Evolutionary conservation across 2,888 invertebrate species (phyloP), one percentile per base, ranked within the genome.

Genomic region (Acrobasis repandana): DNA sequence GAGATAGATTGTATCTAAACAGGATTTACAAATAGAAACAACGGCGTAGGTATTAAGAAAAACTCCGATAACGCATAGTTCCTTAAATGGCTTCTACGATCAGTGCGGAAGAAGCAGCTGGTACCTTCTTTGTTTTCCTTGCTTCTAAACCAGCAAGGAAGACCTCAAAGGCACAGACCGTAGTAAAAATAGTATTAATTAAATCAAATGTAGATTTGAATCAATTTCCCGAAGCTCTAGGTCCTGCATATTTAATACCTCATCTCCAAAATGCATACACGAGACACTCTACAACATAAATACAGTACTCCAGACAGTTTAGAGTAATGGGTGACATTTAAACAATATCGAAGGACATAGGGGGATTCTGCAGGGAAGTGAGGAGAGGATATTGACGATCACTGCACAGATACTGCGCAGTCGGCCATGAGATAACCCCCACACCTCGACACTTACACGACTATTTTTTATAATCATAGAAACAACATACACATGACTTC

Each of bases 351-450:
- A 75, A 83, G 81, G 80, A 78, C 77, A 74, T 67, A 73, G 80
- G 83, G 85, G 82, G 67, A 43, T 43, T 43, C 71, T 76, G 69
- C 66, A 70, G 76, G 76, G 75, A 75, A 77, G 69, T 66, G 67
- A 64, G 63, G 67, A 74, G 78, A 85, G 89, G 90, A 90, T 82
- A 82, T 87, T 76, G 79, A 70, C 79, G 76, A 90, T 90, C 67
- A 71, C 66, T 73, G 75, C 73, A 67, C 76, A 75, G 28, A 28
- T 73, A 73, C 67, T 66, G 65, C 71, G 63, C 71, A 74, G 74
- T 67, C 67, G 74, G 61, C 69, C 71, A 65, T 70, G 68, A 47
- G 2, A 54, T 38, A 36, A 54, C 52, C 52, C 20, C 38, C 28
- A 48, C 20, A 4, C 20, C 4, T 20, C 20, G 6, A 28, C 50